Percentiles rank a stretch among this genome's conserved stretches.
Conservation (phyloP, 2,888 invertebrate genomes). For the Hydroisotoma schaefferi region DNA sequence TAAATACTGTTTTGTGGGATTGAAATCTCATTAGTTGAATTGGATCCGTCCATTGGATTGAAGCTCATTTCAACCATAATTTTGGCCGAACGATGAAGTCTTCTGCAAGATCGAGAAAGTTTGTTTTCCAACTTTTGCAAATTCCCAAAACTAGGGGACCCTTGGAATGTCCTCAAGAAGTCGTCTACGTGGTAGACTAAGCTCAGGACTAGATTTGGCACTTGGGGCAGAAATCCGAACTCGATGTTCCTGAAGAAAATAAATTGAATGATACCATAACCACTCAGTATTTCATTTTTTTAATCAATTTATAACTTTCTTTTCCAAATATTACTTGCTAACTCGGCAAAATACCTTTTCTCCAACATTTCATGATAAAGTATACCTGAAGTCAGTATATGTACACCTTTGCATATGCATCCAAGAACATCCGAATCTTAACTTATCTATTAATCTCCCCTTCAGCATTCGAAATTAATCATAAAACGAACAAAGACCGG, state of each 20-base stretch:
- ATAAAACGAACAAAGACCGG: too few species aligned
- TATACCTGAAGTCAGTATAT: too few species aligned
- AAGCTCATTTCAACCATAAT: conserved; percentile 18
- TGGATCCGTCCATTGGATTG: not conserved
- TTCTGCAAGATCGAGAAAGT: conserved; percentile 36
- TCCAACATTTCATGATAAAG: too few species aligned
- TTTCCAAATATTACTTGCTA: too few species aligned
- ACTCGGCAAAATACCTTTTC: too few species aligned
- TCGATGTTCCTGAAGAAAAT: conserved; percentile 53
- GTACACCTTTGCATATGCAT: too few species aligned
- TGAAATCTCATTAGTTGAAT: not conserved
- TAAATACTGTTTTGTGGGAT: conserved; percentile 16
- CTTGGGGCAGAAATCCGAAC: conserved; percentile 51
- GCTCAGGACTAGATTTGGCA: conserved; percentile 58
- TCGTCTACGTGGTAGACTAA: conserved; percentile 60
- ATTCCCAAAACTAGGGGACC: conserved; percentile 29
- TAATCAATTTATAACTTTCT: too few species aligned
- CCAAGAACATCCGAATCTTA: too few species aligned
- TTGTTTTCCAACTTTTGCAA: conserved; percentile 39
- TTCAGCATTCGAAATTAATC: too few species aligned
- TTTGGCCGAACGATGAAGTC: conserved; percentile 35
- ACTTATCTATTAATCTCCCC: too few species aligned
- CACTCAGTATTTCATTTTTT: too few species aligned
- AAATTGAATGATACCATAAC: conserved; percentile 6
- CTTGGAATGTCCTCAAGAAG: conserved; percentile 58